These are phyloP conservation scores for Shinisaurus crocodilurus DNA, from an alignment of 2,113 vertebrate species.

Conservation along the genomic window DNA sequence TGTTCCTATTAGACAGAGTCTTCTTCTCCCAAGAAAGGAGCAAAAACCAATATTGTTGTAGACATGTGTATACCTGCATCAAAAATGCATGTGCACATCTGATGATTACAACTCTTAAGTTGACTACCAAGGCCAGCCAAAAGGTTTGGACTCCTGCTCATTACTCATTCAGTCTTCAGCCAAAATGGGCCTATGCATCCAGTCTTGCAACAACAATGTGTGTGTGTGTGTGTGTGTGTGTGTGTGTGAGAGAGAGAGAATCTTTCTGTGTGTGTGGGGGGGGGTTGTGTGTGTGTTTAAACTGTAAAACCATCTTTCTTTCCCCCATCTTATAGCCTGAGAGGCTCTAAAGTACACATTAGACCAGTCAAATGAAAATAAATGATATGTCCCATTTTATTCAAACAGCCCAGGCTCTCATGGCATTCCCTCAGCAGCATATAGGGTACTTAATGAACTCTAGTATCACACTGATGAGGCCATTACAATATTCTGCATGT, in stretches of 20 bases:
- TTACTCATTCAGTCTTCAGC: neutral
- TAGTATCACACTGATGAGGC: conserved; percentile 18
- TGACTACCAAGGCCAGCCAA: too few species aligned
- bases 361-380: conserved; percentile 34
- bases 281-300: neutral
- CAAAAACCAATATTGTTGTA: too few species aligned
- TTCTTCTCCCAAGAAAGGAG: too few species aligned
- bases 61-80: too few species aligned
- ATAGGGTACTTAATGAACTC: conserved; percentile 22
- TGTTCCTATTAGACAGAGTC: too few species aligned
- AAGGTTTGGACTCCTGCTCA: too few species aligned
- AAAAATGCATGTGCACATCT: too few species aligned
- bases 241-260: too few species aligned
- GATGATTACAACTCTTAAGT: too few species aligned
- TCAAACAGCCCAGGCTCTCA: conserved; percentile 5
- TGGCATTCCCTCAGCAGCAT: neutral
- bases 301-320: neutral
- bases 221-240: neutral
- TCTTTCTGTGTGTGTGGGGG: too few species aligned
- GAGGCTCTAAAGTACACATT: neutral
- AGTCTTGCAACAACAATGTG: neutral
- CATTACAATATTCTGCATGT: conserved; percentile 1
- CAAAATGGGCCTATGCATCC: neutral
- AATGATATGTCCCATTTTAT: conserved; percentile 1
- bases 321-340: neutral